These are phyloP conservation scores for Sanderia malayensis DNA, from an alignment of 30 jellyfish, hydroid and myxozoan species.

Conservation along the genomic window DNA sequence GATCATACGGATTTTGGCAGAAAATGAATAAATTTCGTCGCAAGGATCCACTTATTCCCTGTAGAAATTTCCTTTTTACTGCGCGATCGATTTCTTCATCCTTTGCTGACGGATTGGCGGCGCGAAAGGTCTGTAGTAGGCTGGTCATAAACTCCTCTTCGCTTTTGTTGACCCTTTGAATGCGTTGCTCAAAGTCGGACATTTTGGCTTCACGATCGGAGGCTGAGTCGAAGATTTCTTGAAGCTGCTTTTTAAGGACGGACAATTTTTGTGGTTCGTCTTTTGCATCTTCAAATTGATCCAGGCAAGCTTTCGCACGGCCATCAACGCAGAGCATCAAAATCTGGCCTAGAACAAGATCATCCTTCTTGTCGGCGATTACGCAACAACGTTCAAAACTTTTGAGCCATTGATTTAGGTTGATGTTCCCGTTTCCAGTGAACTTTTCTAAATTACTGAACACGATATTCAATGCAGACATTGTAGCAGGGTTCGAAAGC, in stretches of 20 bases:
- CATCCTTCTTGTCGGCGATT: constrained; percentile 2
- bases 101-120: constrained; percentile 15
- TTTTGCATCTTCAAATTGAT: constrained; percentile 20
- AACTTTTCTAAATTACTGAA: constrained; percentile 1
- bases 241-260: constrained; percentile 27
- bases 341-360: constrained; percentile 25
- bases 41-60: neutral
- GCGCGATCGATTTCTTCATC: neutral
- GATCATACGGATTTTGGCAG: neutral
- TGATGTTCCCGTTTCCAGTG: constrained; percentile 17
- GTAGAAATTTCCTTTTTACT: constrained; percentile 4
- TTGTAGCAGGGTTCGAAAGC: neutral
- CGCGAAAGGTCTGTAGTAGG: constrained; percentile 7
- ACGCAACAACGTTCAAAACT: constrained; percentile 16
- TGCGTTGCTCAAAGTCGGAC: constrained; percentile 18
- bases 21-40: neutral
- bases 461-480: neutral
- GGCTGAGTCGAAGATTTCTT: constrained; percentile 18
- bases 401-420: constrained; percentile 19
- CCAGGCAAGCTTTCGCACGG: constrained; percentile 25
- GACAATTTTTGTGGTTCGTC: constrained; percentile 16
- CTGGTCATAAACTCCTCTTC: constrained; percentile 37
- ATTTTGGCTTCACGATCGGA: constrained; percentile 35
- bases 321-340: constrained; percentile 37
- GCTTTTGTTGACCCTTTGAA: constrained; percentile 30